These are phyloP conservation scores for Neotoxoptera formosana DNA, from an alignment of 1,140 invertebrate genomes.

Conservation along the genomic window DNA sequence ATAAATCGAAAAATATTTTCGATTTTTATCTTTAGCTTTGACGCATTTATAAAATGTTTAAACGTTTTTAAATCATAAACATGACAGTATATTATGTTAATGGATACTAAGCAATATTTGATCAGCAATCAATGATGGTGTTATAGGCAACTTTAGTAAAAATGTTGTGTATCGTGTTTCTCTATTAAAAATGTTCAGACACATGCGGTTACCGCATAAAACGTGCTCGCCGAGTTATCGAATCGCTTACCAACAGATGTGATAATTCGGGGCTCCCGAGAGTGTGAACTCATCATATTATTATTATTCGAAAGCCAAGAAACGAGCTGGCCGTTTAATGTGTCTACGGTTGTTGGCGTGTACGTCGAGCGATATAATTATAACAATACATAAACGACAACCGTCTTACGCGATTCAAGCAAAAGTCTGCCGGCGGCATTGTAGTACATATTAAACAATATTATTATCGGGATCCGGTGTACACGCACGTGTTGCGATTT, in stretches of 20 bases:
- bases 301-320: background rate
- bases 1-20: too few relatives aligned
- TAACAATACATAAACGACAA: background rate
- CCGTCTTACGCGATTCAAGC: background rate
- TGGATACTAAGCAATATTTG: too few relatives aligned
- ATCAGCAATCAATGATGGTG: background rate
- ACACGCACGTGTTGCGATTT: background rate
- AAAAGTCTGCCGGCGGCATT: background rate
- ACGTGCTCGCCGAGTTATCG: background rate
- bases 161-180: background rate
- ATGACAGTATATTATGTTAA: too few relatives aligned
- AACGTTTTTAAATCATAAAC: too few relatives aligned
- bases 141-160: background rate
- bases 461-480: background rate
- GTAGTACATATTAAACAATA: background rate
- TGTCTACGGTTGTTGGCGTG: background rate
- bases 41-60: too few relatives aligned
- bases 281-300: background rate
- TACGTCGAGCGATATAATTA: background rate
- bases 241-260: background rate
- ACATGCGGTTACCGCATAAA: background rate
- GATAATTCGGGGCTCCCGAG: too few relatives aligned
- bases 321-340: too few relatives aligned
- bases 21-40: too few relatives aligned
- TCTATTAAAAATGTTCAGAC: background rate